These are phyloP conservation scores for Trichechus manatus DNA, from an alignment of 2,113 vertebrate species.

Conservation along the genomic window DNA sequence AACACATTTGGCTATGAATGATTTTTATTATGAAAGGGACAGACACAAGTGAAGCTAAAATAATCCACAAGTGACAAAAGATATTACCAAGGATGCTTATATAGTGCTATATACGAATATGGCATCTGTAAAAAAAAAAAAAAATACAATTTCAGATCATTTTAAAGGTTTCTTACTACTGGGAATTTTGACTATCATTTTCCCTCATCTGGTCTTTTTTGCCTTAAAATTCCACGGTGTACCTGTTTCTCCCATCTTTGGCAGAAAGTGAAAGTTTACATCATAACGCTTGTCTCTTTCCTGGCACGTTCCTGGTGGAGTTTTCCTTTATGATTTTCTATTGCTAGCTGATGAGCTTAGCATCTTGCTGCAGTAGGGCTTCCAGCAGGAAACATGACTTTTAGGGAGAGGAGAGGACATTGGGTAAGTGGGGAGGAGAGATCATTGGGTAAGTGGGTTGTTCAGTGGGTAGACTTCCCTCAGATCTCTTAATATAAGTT, in stretches of 20 bases:
- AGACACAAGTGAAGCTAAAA: slow-evolving; percentile 31
- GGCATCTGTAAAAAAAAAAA: not conserved
- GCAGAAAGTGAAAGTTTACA: not conserved
- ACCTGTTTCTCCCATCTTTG: not conserved
- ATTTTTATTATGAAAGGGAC: slow-evolving; percentile 13
- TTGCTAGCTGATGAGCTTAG: not conserved
- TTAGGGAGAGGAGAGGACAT: not conserved
- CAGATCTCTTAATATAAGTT: not conserved
- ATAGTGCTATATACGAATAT: not conserved
- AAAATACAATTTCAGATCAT: slow-evolving; percentile 7
- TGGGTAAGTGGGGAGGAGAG: not conserved
- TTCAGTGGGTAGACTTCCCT: not conserved
- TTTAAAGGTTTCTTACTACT: not conserved
- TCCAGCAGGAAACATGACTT: not conserved
- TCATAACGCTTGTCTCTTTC: not conserved
- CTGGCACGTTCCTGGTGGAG: not conserved
- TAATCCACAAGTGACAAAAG: not conserved
- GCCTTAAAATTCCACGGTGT: not conserved
- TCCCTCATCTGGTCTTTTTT: not conserved
- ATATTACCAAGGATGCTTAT: not conserved
- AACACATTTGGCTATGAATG: not conserved
- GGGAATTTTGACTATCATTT: not conserved
- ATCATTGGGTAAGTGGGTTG: not conserved
- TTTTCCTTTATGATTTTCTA: not conserved
- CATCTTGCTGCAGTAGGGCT: not conserved